Conservation (phyloP, 2,888 invertebrate genomes). For the Eudemis profundana region DNA sequence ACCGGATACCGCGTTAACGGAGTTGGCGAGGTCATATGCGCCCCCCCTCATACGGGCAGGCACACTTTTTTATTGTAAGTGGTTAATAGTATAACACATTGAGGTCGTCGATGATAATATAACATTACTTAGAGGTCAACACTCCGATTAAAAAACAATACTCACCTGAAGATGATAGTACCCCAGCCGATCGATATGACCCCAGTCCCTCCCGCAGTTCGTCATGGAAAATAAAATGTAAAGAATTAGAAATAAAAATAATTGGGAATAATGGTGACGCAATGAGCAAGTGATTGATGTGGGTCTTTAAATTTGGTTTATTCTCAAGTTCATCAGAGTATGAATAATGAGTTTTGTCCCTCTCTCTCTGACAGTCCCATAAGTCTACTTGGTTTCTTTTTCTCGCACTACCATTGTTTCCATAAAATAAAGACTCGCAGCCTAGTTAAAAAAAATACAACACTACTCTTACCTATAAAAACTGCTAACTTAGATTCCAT, state of each 20-base stretch:
- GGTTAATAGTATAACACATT: not conserved
- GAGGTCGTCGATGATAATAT: not conserved
- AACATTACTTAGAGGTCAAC: constrained; percentile 24
- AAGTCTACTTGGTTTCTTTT: too few species aligned
- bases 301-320: too few species aligned
- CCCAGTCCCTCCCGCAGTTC: constrained; percentile 57
- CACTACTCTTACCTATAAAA: constrained; percentile 3
- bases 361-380: too few species aligned
- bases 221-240: constrained; percentile 77
- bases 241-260: constrained; percentile 64
- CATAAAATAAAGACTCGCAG: too few species aligned
- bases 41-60: too few species aligned
- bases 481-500: not conserved
- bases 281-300: not conserved
- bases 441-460: not conserved
- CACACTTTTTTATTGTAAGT: not conserved
- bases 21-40: too few species aligned
- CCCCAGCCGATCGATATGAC: constrained; percentile 59
- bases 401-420: too few species aligned
- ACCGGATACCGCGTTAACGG: too few species aligned
- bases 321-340: too few species aligned
- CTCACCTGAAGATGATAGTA: constrained; percentile 66
- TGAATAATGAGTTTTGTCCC: too few species aligned
- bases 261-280: constrained; percentile 1
- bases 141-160: constrained; percentile 48